Conservation (phyloP, 2,888 invertebrate species). For the Lasioglossum figueresi region DNA sequence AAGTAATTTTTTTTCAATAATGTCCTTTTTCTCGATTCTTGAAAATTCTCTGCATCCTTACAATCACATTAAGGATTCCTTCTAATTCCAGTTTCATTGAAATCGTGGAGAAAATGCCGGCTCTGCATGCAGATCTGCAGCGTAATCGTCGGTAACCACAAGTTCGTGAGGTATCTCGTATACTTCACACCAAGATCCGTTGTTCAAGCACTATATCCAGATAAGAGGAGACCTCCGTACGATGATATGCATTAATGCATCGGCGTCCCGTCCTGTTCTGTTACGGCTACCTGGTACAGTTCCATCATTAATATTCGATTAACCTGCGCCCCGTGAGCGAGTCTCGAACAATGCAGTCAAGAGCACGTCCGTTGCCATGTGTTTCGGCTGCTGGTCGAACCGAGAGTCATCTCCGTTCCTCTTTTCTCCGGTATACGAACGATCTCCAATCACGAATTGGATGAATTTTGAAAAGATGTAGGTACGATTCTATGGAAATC, state of each 20-base stretch:
- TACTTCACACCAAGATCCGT: constrained; percentile 73
- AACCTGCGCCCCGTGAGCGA: constrained; percentile 49
- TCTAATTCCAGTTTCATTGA: background rate
- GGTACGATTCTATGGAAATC: constrained; percentile 28
- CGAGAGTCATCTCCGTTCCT: background rate
- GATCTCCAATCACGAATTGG: constrained; percentile 13
- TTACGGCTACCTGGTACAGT: constrained; percentile 74
- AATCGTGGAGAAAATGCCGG: background rate
- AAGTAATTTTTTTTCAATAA: too few relatives aligned
- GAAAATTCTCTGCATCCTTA: background rate
- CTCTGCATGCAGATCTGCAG: background rate
- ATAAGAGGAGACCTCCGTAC: constrained; percentile 68
- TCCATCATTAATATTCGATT: constrained; percentile 76
- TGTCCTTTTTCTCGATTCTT: background rate
- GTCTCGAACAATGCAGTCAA: constrained; percentile 46
- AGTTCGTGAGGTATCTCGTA: constrained; percentile 67
- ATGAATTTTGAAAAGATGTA: background rate
- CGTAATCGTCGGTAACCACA: constrained; percentile 20
- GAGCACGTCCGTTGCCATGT: constrained; percentile 25
- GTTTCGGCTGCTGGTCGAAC: constrained; percentile 29
- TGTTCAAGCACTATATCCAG: constrained; percentile 74
- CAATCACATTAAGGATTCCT: background rate
- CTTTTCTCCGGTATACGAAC: background rate
- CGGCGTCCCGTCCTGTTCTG: constrained; percentile 59
- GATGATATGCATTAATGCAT: constrained; percentile 78